phyloP scores from a whole-genome alignment of 2,797 vertebrate genomes.

The Cirrhinus molitorella region DNA sequence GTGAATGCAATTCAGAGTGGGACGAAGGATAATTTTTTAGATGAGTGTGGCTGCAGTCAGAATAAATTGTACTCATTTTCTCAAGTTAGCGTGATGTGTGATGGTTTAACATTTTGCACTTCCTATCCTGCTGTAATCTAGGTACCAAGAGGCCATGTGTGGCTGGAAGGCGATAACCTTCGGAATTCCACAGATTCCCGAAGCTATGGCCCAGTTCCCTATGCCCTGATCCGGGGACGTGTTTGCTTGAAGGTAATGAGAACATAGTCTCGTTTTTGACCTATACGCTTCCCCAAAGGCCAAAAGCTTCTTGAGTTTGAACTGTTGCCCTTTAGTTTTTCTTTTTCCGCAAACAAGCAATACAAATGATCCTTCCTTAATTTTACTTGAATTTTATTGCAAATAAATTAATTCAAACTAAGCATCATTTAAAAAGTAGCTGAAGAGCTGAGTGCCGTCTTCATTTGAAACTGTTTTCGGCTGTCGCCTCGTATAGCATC shows the following conservation, averaged over 20 bases:
- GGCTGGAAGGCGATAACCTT: constrained; percentile 98
- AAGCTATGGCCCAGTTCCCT: constrained; percentile 94
- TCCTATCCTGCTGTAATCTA: constrained; percentile 63
- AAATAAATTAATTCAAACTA: background rate
- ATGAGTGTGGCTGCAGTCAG: background rate
- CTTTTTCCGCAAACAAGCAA: background rate
- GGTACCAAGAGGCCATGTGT: constrained; percentile 97
- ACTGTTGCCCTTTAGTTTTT: constrained; percentile 3
- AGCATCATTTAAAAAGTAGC: background rate
- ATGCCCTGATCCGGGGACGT: constrained; percentile 92
- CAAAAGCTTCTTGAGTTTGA: background rate
- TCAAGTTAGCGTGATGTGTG: background rate
- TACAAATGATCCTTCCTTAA: background rate
- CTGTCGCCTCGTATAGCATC: background rate
- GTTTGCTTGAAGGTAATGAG: constrained; percentile 93
- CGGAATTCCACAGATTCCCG: constrained; percentile 96
- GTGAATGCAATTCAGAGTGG: background rate
- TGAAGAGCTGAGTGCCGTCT: background rate
- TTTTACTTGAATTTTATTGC: background rate
- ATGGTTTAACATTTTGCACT: constrained; percentile 15
- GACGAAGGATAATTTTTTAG: background rate
- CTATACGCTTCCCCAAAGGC: constrained; percentile 24
- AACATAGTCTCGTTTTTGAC: constrained; percentile 29
- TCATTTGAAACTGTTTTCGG: constrained; percentile 7
- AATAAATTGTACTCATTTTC: background rate